phyloP scores from a whole-genome alignment of 1,140 invertebrate species.

The Tyrophagus putrescentiae region DNA sequence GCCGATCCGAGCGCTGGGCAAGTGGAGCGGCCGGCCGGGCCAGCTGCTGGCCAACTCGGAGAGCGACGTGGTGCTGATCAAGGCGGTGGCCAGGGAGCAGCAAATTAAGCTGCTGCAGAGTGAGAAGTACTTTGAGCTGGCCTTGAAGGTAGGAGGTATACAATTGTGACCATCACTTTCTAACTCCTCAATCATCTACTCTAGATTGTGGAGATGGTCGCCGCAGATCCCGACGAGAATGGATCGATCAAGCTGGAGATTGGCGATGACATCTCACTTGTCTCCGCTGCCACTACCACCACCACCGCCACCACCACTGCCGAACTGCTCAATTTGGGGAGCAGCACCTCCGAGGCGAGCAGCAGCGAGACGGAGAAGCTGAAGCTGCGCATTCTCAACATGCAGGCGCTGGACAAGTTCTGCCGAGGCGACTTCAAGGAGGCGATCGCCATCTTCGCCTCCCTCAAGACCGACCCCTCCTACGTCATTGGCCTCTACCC shows the following conservation, averaged over 20 bases:
- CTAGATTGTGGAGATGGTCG: background rate
- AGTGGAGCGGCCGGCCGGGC: slow-evolving; percentile 36
- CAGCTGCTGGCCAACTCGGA: slow-evolving; percentile 68
- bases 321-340: background rate
- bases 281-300: background rate
- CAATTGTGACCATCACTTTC: background rate
- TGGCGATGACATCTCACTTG: background rate
- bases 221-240: background rate
- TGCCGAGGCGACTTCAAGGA: slow-evolving; percentile 67
- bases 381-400: slow-evolving; percentile 69
- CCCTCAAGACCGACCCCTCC: slow-evolving; percentile 74
- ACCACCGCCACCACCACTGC: background rate
- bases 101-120: slow-evolving; percentile 66
- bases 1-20: slow-evolving; percentile 13
- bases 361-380: slow-evolving; percentile 58
- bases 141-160: slow-evolving; percentile 68
- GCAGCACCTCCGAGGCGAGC: too few relatives aligned
- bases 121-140: slow-evolving; percentile 81
- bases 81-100: slow-evolving; percentile 53
- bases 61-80: slow-evolving; percentile 70
- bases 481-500: slow-evolving; percentile 88
- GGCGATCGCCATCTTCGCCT: slow-evolving; percentile 77
- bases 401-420: slow-evolving; percentile 79
- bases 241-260: background rate
- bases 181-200: background rate